Evolutionary conservation across 2,797 vertebrate genomes (phyloP), one percentile per base, ranked within the genome.

Genomic region (Pangasius sanitwongsei): DNA sequence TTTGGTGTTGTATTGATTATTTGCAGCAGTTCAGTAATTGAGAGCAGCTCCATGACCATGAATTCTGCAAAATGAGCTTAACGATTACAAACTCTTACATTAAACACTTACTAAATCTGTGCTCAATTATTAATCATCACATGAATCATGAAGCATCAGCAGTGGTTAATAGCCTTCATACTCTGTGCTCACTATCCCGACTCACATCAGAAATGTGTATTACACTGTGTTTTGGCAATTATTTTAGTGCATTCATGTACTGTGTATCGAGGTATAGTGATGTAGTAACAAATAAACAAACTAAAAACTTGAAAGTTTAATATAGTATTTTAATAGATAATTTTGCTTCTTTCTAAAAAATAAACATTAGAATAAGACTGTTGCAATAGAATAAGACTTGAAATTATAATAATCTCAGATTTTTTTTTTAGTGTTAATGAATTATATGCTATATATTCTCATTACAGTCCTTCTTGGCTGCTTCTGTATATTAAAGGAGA

Each of bases 91-190:
- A 83, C 2, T 8, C 81, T 63, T 13, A 0, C 28, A 67, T 83
- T 83, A 83, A 67, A 83, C 82, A 67, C 61, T 44, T 67, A 48
- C 25, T 67, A 48, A 83, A 83, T 48, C 59, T 18, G 25, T 9
- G 82, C 59, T 16, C 18, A 31, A n/a, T 67, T 67, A 84, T 67
- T 50, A 48, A 67, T 67, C 61, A n/a, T 25, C 41, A 31, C 15
- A 9, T 20, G 28, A 83, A 67, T 20, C 82, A 18, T 11, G 23
- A 65, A 7, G 61, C 61, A 20, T n/a, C n/a, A 28, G 23, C 28
- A n/a, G 82, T 9, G 41, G 6, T 48, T 11, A 48, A 65, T 12
- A 16, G 4, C 25, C 25, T 50, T 81, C 53, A 81, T 37, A 37
- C 31, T 59, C 28, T 53, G 16, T 23, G 2, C 77, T 57, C 16